Evolutionary conservation across 2,113 vertebrate species (phyloP).

Genomic region (Azemiops feae): DNA sequence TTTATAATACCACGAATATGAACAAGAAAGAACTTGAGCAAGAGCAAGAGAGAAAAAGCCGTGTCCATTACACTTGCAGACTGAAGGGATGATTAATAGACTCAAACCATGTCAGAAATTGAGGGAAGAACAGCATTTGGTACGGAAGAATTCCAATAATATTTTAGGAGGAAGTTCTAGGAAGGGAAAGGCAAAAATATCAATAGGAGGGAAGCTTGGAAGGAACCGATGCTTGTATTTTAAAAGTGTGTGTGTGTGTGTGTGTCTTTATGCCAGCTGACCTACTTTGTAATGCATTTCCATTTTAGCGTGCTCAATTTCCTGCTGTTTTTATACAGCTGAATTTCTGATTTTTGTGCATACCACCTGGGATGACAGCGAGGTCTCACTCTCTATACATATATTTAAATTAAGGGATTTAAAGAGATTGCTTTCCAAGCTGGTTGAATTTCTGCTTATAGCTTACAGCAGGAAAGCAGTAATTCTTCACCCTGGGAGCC

Average conservation of each 20-base stretch:
- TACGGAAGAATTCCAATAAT: neutral
- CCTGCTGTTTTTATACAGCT: neutral
- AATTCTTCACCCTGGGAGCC: neutral
- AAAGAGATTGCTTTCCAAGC: neutral
- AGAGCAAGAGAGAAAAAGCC: neutral
- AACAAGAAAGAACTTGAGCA: neutral
- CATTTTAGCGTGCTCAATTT: neutral
- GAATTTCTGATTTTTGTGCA: neutral
- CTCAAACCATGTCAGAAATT: neutral
- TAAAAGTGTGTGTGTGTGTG: neutral
- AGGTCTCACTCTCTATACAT: neutral
- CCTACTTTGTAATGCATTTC: neutral
- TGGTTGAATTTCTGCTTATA: neutral
- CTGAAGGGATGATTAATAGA: neutral
- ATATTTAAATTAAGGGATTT: neutral
- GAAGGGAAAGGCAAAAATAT: neutral
- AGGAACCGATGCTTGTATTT: neutral
- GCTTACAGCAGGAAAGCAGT: neutral
- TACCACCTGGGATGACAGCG: neutral
- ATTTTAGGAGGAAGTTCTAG: neutral
- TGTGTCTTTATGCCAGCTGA: neutral
- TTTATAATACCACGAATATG: neutral
- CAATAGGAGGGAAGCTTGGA: neutral
- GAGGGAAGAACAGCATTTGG: neutral
- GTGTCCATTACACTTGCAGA: neutral